A percentile compares a stretch with the other conserved stretches of the same genome.
Conservation (phyloP, 1,140 invertebrate species). For the Harlomillsia oculata region DNA sequence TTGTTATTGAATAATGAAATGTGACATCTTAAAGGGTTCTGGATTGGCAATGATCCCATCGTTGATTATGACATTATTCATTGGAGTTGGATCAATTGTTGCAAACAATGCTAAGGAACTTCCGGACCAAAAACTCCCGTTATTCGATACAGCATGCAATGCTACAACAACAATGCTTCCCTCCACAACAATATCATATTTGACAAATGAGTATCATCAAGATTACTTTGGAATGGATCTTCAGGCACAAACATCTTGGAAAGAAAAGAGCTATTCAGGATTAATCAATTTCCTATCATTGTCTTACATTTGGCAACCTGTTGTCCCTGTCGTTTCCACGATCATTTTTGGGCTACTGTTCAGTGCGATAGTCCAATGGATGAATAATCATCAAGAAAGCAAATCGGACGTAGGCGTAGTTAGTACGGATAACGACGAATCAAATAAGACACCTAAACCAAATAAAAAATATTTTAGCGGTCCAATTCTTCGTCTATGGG, state of each 20-base stretch:
- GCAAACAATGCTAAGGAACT: not conserved
- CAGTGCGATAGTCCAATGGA: not conserved
- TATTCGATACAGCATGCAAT: too few relatives aligned
- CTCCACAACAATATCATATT: too few relatives aligned
- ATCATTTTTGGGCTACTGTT: not conserved
- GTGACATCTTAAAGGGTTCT: too few relatives aligned
- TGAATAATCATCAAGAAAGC: not conserved
- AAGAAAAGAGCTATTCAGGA: not conserved
- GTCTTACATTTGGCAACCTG: not conserved
- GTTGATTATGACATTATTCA: constrained; percentile 4
- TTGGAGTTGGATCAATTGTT: constrained; percentile 1
- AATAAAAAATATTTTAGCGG: too few relatives aligned
- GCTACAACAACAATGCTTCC: too few relatives aligned
- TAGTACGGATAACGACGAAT: too few relatives aligned
- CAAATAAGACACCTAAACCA: too few relatives aligned
- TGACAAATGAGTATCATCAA: too few relatives aligned
- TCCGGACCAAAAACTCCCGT: not conserved
- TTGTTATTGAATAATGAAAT: too few relatives aligned
- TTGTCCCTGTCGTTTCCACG: not conserved
- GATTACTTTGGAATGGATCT: too few relatives aligned
- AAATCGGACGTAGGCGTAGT: not conserved
- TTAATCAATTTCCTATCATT: not conserved
- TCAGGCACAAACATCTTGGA: too few relatives aligned
- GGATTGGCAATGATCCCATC: not conserved
- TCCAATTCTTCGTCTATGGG: too few relatives aligned